phyloP scores from a whole-genome alignment of 2,113 vertebrate species.

The Pteruthius melanotis region DNA sequence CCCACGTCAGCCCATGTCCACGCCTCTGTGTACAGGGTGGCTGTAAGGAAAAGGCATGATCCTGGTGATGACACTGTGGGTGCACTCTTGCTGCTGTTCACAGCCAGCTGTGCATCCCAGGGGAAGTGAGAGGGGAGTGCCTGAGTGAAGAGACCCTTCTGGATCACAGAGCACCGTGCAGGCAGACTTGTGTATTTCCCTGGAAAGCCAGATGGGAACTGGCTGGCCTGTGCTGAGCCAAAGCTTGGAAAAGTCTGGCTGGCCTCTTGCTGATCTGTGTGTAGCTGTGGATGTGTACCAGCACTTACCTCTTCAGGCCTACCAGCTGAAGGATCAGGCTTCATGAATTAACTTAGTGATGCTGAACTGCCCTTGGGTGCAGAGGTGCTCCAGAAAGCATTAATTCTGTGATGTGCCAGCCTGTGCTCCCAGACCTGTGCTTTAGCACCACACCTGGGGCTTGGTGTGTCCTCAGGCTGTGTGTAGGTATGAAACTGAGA shows the following conservation, averaged over 20 bases:
- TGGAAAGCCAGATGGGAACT: not conserved
- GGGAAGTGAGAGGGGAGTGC: not conserved
- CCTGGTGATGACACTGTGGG: fast-evolving
- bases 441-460: not conserved
- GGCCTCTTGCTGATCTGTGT: not conserved
- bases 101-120: not conserved
- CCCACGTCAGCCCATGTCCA: fast-evolving
- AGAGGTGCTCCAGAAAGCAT: not conserved
- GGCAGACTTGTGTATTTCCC: not conserved
- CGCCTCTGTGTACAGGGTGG: not conserved
- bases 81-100: fast-evolving
- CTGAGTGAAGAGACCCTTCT: not conserved
- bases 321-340: not conserved
- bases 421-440: not conserved
- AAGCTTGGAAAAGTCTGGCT: not conserved
- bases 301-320: not conserved
- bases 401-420: not conserved
- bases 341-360: not conserved
- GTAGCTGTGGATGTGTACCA: not conserved
- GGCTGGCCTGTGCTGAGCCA: not conserved
- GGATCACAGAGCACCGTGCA: not conserved
- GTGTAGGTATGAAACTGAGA: not conserved
- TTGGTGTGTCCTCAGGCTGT: not conserved
- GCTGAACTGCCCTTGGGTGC: not conserved
- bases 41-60: not conserved